Conservation (phyloP, 2,888 invertebrate genomes). For the Conistra vaccinii region DNA sequence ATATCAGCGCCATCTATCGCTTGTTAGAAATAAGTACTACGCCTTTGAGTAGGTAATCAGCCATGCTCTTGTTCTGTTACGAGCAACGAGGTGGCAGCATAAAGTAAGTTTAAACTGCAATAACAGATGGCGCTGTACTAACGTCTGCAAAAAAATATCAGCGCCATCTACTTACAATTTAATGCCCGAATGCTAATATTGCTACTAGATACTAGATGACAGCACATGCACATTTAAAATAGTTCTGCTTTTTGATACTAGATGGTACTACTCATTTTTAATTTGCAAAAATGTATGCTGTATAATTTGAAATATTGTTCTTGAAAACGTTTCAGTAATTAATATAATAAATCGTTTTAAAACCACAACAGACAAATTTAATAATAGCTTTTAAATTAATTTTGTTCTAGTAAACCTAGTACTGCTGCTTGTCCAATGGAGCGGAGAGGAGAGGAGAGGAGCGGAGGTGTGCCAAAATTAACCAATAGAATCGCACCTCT, state of each 20-base stretch:
- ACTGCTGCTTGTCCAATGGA: no score
- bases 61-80: constrained; percentile 20
- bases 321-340: not conserved
- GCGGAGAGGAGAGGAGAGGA: no score
- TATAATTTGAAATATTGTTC: not conserved
- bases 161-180: constrained; percentile 22
- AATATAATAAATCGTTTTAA: not conserved
- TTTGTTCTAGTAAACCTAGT: not conserved
- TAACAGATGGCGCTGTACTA: constrained; percentile 61
- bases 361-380: fast-evolving
- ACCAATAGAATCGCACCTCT: no score
- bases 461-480: no score
- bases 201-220: constrained; percentile 35
- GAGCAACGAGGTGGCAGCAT: constrained; percentile 44
- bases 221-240: fast-evolving
- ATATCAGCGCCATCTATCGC: constrained; percentile 35
- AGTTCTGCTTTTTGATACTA: constrained; percentile 14
- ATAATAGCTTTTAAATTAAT: not conserved
- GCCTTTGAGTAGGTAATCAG: no score
- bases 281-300: not conserved
- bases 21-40: fast-evolving
- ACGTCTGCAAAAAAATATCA: fast-evolving
- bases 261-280: constrained; percentile 32
- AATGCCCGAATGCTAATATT: fast-evolving
- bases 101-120: not conserved